These are phyloP conservation scores for Rhinopomastus cyanomelas DNA, from an alignment of 2,113 vertebrate genomes.

Conservation along the genomic window DNA sequence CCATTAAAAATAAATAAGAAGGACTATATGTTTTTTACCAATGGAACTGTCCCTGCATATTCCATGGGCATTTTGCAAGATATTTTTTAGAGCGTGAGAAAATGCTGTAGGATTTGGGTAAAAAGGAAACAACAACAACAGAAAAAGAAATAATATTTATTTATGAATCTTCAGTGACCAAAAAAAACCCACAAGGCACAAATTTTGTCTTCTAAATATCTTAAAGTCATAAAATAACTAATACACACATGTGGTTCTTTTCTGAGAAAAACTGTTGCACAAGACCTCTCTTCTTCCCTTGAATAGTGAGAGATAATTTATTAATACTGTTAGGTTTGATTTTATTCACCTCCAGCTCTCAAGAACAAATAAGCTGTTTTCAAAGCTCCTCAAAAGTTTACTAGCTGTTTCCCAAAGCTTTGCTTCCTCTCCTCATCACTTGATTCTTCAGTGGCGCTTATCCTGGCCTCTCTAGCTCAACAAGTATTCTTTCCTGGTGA, in stretches of 20 bases:
- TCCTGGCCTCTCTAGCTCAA: background rate
- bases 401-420: background rate
- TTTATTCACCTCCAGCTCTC: background rate
- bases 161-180: background rate
- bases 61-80: background rate
- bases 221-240: background rate
- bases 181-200: background rate
- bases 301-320: background rate
- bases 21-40: background rate
- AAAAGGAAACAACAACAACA: background rate
- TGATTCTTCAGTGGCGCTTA: background rate
- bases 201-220: background rate
- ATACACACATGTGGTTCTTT: background rate
- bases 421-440: fast-evolving
- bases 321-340: background rate
- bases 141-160: background rate
- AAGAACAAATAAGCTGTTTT: background rate
- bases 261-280: background rate
- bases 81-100: background rate
- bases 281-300: background rate
- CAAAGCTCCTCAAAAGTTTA: background rate
- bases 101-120: background rate
- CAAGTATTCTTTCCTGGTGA: background rate
- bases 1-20: background rate
- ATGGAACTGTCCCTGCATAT: background rate